Base-by-base conservation (phyloP, 2,113 vertebrate species). In the Sinocyclocheilus anophthalmus region DNA sequence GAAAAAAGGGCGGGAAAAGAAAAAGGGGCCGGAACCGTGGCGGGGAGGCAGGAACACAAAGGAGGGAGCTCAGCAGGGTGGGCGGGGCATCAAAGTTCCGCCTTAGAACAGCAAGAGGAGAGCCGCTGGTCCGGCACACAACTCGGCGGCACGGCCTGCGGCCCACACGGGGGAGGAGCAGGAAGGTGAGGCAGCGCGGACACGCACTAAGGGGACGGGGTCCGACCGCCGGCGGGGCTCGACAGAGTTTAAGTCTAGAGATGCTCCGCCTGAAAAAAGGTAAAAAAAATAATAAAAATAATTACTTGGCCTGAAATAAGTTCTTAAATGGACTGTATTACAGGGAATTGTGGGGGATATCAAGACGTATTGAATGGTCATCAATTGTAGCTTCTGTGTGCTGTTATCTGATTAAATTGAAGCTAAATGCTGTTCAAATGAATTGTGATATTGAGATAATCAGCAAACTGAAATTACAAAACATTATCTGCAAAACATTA, bases 171-270 rank as follows among this genome's bases (percentile, higher is more conserved):
- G n/a, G n/a, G n/a, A n/a, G n/a, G n/a, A n/a, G n/a, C n/a, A n/a
- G n/a, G n/a, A n/a, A n/a, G n/a, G n/a, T n/a, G n/a, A n/a, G n/a
- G n/a, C n/a, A n/a, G n/a, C n/a, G n/a, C n/a, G n/a, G n/a, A n/a
- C n/a, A n/a, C n/a, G n/a, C n/a, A n/a, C n/a, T n/a, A n/a, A n/a
- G n/a, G n/a, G n/a, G n/a, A n/a, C n/a, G n/a, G n/a, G n/a, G n/a
- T n/a, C n/a, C n/a, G n/a, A n/a, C n/a, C n/a, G n/a, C n/a, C n/a
- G n/a, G n/a, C n/a, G n/a, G 37, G 94, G 90, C 73, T 94, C 94
- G 37, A 95, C 95, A 10, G 95, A 96, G 91, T 96, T 96, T 73
- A 97, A 91, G 63, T 96, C 95, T 88, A 97, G 88, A 81, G 94
- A 93, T 30, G 96, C 95, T n/a, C 96, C 96, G 0, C 96, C 96